Base-by-base conservation (phyloP, 2,113 vertebrate genomes). In the Seriola dumerili region DNA sequence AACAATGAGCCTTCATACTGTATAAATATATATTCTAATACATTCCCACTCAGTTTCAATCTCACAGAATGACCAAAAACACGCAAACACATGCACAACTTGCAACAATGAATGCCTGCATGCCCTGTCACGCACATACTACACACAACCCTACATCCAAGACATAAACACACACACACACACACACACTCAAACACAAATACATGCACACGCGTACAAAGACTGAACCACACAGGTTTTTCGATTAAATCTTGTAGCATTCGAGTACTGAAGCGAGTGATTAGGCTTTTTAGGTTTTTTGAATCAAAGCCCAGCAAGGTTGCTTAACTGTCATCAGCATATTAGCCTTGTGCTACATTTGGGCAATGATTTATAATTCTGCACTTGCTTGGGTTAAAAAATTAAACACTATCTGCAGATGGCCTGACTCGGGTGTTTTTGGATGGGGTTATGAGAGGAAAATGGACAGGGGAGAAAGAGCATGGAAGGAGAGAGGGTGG, bases 1-100 rank as follows among this genome's bases (percentile, higher is more conserved):
- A 90, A 87, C 46, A 87, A 77, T 68, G 83, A 92, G 87, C 87
- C 87, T 23, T 87, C 84, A 75, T 34, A 38, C 7, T 54, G 32
- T 12, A 64, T 13, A 44, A 57, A 59, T 32, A 64, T 32, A 64
- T 21, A 62, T 23, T 70, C 38, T 23, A 17, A 67, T 32, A 40
- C 71, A 82, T 78, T 81, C 63, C 64, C 3, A 16, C 29, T 67
- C 64, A 82, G 32, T 68, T 58, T 63, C 67, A 63, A 12, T 50
- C n/a, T 25, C 23, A 80, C 52, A 65, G 13, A 85, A 78, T 70
- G 7, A 89, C 78, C 66, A 76, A 79, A 88, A 59, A 73, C 63
- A 84, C 65, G 71, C 13, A 76, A 48, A 77, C 36, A 84, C 74
- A 32, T 81, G 81, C 74, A 86, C 65, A 88, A 71, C 69, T 62